Conservation (phyloP, 2,113 vertebrate genomes). For the Acrocephalus arundinaceus region DNA sequence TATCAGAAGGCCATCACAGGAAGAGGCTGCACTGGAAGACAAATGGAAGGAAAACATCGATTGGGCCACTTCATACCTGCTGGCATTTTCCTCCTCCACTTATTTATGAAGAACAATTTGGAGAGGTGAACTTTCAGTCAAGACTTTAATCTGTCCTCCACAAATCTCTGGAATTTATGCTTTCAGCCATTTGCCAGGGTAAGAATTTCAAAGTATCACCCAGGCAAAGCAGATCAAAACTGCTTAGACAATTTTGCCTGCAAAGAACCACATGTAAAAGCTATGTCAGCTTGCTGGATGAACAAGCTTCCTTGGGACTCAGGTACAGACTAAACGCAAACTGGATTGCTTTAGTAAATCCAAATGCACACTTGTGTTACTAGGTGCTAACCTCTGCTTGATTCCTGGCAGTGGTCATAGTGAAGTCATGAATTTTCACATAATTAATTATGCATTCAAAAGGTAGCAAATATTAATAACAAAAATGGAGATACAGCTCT, state of each 20-base stretch:
- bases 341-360: background rate
- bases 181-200: background rate
- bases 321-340: background rate
- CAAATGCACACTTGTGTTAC: background rate
- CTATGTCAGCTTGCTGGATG: background rate
- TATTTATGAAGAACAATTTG: background rate
- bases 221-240: background rate
- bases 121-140: background rate
- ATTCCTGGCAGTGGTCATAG: background rate
- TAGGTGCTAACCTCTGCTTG: background rate
- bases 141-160: background rate
- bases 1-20: background rate
- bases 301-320: background rate
- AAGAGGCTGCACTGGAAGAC: background rate
- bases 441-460: background rate
- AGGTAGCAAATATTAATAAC: background rate
- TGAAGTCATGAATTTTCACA: background rate
- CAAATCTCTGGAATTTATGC: background rate
- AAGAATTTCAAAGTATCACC: background rate
- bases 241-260: background rate
- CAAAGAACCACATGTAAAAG: fast-evolving
- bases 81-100: background rate
- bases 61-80: background rate
- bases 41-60: background rate
- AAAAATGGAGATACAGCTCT: background rate